Base-by-base conservation (phyloP, 1,140 invertebrate species). In the Hycleus phaleratus region DNA sequence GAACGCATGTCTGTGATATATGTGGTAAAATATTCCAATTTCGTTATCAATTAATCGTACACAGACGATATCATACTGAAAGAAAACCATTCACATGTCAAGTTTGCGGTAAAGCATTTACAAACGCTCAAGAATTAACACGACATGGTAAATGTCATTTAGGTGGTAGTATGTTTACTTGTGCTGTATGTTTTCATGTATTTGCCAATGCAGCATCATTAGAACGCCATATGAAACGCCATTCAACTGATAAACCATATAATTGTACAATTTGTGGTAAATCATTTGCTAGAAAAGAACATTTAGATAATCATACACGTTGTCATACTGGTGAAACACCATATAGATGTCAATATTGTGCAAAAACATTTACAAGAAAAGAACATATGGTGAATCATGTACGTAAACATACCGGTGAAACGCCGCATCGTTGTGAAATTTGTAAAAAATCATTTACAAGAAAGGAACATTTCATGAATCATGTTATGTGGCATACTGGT, bases 271-370 rank as follows among this genome's bases (percentile, higher is more conserved):
- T 87, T 60, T 95, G 91, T 73, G 85, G 87, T 24, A 93, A 93
- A 74, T 87, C 86, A 24, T 95, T 94, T 72, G 89, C 88, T 3
- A 79, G 90, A 26, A 93, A 92, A 73, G 88, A 90, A 69, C 87
- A 91, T 73, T 78, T 91, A 46, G 86, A 89, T 70, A 90, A 90
- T 72, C 88, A 91, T 69, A 87, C 87, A 48, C 79, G 86, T 56
- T 87, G 85, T 71, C 88, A 91, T 72, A 89, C 87, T 10, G 92
- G 93, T 38, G 93, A 95, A 75, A 88, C 86, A 38, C 85, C 85
- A 2, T 87, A 85, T 65, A 79, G 82, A 77, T 84, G 74, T 61
- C 69, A 73, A 54, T 83, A 81, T 64, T 88, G 86, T 69, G 79
- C 80, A 0, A 87, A 87, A 68, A 81, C 81, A 3, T 88, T 88